phyloP scores from a whole-genome alignment of 2,888 invertebrate species.

The Sicus ferrugineus region DNA sequence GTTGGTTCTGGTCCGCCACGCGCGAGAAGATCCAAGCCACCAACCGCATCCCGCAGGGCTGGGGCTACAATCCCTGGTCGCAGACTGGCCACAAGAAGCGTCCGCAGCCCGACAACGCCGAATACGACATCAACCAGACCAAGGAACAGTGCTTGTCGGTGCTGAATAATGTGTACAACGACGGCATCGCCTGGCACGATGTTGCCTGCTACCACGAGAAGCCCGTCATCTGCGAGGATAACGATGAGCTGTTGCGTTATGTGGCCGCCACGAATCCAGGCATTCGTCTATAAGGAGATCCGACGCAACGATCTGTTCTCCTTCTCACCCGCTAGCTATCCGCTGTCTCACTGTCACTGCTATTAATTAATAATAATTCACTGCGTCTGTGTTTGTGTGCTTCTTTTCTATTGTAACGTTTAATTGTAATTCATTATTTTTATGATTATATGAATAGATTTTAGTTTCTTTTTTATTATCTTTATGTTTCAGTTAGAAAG shows the following conservation, averaged over 20 bases:
- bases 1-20: constrained; percentile 94
- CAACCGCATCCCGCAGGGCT: constrained; percentile 70
- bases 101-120: constrained; percentile 89
- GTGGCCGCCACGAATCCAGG: constrained; percentile 85
- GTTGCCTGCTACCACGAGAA: constrained; percentile 94
- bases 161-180: constrained; percentile 91
- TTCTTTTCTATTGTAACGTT: constrained; percentile 44
- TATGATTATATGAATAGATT: constrained; percentile 59
- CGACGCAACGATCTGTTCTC: constrained; percentile 11
- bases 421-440: constrained; percentile 53
- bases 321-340: not conserved
- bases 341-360: constrained; percentile 26
- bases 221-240: constrained; percentile 90
- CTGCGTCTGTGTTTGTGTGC: constrained; percentile 22
- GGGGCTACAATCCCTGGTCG: constrained; percentile 88
- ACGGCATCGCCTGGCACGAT: constrained; percentile 93
- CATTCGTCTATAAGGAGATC: constrained; percentile 77
- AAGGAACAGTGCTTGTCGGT: constrained; percentile 87
- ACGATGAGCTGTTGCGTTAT: constrained; percentile 86
- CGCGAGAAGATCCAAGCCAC: constrained; percentile 87
- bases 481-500: constrained; percentile 33
- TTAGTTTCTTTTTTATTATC: constrained; percentile 57
- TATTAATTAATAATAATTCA: constrained; percentile 30
- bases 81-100: constrained; percentile 89
- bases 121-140: constrained; percentile 88